Conservation (phyloP, 2,888 invertebrate species). For the Agrochola circellaris region DNA sequence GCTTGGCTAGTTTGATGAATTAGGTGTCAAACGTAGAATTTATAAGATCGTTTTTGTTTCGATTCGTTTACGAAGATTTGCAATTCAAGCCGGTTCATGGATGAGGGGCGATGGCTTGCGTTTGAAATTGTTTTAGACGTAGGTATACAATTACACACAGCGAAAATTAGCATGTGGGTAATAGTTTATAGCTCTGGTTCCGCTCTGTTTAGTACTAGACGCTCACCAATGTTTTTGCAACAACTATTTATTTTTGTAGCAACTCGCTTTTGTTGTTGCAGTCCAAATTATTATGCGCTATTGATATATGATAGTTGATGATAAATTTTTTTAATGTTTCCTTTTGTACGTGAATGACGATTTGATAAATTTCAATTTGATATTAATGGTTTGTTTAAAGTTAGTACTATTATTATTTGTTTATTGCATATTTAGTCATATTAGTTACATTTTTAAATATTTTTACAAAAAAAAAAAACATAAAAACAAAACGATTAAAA, state of each 20-base stretch:
- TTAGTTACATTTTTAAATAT: too few species aligned
- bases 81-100: constrained; percentile 81
- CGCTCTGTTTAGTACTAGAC: constrained; percentile 86
- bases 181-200: constrained; percentile 87
- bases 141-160: constrained; percentile 82
- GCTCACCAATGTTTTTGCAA: constrained; percentile 88
- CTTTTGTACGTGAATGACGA: background rate
- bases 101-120: constrained; percentile 83
- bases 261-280: constrained; percentile 81
- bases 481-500: too few species aligned
- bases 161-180: constrained; percentile 89
- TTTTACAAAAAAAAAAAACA: too few species aligned
- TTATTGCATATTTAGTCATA: too few species aligned
- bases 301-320: constrained; percentile 34
- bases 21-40: constrained; percentile 75
- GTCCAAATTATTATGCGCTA: constrained; percentile 48
- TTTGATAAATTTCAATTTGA: background rate
- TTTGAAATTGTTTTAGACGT: constrained; percentile 84
- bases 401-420: background rate
- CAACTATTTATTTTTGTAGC: constrained; percentile 84
- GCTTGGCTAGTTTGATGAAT: constrained; percentile 78
- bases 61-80: constrained; percentile 71
- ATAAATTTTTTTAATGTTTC: constrained; percentile 1
- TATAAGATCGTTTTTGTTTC: constrained; percentile 68
- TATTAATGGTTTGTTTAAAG: background rate